These are phyloP conservation scores for Morpho achilles DNA, from an alignment of 2,888 invertebrate genomes.

Conservation along the genomic window DNA sequence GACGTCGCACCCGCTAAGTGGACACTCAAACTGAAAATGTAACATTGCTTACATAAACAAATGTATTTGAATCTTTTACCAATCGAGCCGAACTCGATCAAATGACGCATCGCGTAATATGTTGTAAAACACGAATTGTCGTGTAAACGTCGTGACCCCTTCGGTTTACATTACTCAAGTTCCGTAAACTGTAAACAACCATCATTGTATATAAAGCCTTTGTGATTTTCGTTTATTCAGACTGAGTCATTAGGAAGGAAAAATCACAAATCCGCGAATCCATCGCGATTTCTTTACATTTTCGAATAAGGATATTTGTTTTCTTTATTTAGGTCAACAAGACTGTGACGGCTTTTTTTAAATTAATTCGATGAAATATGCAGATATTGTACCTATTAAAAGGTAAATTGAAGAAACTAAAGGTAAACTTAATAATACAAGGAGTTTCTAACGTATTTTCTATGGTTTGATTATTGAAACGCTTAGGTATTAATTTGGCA, in stretches of 20 bases:
- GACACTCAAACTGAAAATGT: constrained; percentile 47
- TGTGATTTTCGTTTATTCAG: constrained; percentile 59
- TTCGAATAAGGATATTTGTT: constrained; percentile 12
- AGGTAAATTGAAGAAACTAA: too few relatives aligned
- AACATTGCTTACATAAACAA: constrained; percentile 12
- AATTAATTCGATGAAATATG: too few relatives aligned
- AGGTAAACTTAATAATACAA: too few relatives aligned
- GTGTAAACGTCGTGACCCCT: constrained; percentile 48
- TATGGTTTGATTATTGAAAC: too few relatives aligned
- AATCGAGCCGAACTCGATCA: constrained; percentile 14
- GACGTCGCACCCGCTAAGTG: constrained; percentile 56
- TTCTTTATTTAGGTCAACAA: constrained; percentile 15
- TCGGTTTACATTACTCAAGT: constrained; percentile 61
- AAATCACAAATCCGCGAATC: constrained; percentile 45
- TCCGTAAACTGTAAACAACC: constrained; percentile 61
- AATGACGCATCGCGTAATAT: constrained; percentile 35
- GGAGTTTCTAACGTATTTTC: too few relatives aligned
- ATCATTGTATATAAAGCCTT: constrained; percentile 63
- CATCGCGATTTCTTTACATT: constrained; percentile 30
- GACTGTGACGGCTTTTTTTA: neutral
- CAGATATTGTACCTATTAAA: too few relatives aligned
- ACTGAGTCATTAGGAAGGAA: constrained; percentile 63
- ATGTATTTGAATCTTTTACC: constrained; percentile 17
- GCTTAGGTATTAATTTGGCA: too few relatives aligned
- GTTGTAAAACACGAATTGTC: constrained; percentile 43